Base-by-base conservation (phyloP, 2,797 vertebrate species). In the Arrhamphus sclerolepis region DNA sequence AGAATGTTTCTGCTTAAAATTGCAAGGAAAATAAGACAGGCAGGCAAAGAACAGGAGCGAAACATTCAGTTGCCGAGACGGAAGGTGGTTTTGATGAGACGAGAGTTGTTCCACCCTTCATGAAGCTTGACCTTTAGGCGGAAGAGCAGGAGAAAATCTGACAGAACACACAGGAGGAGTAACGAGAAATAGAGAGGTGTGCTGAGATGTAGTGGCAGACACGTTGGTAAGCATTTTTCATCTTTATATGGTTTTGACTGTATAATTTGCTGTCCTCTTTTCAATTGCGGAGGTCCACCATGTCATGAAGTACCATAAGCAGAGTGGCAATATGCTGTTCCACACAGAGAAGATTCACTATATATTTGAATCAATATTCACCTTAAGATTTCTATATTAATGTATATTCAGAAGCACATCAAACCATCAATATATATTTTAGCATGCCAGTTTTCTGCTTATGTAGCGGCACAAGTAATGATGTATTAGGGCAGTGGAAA, bases 111-210 rank as follows among this genome's bases (percentile, higher is more conserved):
- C 70, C 43, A 61, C 54, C 66, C 70, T 69, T 75, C 47, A 75
- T 40, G 77, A 80, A 80, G 62, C 76, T 75, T 78, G 80, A 81
- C 85, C 73, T 57, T 57, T 42, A 1, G 55, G 74, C 57, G 28
- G 61, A 72, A 66, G 55, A 69, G 47, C 29, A 49, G 42, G 28
- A 55, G 50, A 49, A 49, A 60, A 43, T 64, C 53, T 14, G 42
- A 31, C 31, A 65, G 44, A 68, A 49, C 14, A 34, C 42, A 43
- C 20, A 64, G 56, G 38, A 1, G 2, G 73, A 31, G 50, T 18
- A 46, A 58, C 56, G n/a, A n/a, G n/a, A 48, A 14, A 57, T 3
- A 46, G 29, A 7, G 60, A 43, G 21, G 13, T 38, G 34, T 56
- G 39, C 44, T 63, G 56, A 75, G 46, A 72, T 51, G 46, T 5